Base-by-base conservation (phyloP, 2,888 invertebrate species). In the Tanypteryx hageni region DNA sequence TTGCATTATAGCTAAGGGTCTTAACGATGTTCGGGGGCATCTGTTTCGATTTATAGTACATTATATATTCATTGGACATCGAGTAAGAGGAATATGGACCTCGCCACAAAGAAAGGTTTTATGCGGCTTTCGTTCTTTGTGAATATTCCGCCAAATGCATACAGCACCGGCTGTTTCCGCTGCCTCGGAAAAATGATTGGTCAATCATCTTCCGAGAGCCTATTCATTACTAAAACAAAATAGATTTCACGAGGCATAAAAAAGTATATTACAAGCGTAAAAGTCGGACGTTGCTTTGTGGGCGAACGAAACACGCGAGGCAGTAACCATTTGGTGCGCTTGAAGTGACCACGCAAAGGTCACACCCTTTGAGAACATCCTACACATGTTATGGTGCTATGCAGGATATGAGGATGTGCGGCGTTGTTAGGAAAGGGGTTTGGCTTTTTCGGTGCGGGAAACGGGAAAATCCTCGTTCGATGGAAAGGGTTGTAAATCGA, bases 401-500 rank as follows among this genome's bases (percentile, higher is more conserved):
- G 76, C 22, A 76, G 76, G 76, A 76, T 44, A 5, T 5, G 5
- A 44, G 44, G 22, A n/a, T 76, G n/a, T n/a, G n/a, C n/a, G n/a
- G 22, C 68, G 22, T 68, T 68, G 68, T 76, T 22, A 27, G 76
- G 22, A 76, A 68, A 76, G 76, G 76, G 76, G 22, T 76, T 22
- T 76, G 22, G 44, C 44, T 44, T 44, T 44, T 44, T 44, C 44
- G 5, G 44, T n/a, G n/a, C 64, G 64, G 64, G 61, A 61, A 4
- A 10, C n/a, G n/a, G 76, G 10, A 76, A 76, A 22, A 76, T 76
- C 76, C 10, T 27, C 76, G 14, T 76, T 27, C 76, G 27, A 76
- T 76, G n/a, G 76, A 76, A 76, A 76, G 76, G 76, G 76, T 76
- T 76, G 18, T 76, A 27, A 76, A 76, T 76, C 76, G 76, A 76